These are phyloP conservation scores for Atherinosoma microstoma DNA, from an alignment of 2,797 vertebrate genomes.

Conservation along the genomic window DNA sequence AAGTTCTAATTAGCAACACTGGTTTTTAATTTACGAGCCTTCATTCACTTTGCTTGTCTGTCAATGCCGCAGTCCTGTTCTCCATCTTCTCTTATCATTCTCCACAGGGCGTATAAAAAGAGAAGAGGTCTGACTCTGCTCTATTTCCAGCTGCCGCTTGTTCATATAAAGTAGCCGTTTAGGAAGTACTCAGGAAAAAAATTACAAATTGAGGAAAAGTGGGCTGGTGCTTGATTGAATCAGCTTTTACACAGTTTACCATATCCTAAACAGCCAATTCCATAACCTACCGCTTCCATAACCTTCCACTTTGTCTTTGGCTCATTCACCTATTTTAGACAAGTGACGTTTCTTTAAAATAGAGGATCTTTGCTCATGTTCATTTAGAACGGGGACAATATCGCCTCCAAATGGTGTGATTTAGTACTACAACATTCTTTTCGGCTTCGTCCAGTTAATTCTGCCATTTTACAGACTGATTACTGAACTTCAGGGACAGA, in stretches of 20 bases:
- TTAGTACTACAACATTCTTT: neutral
- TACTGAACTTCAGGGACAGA: neutral
- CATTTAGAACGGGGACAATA: neutral
- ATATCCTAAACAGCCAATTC: neutral
- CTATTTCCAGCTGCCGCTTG: neutral
- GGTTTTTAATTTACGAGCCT: constrained; percentile 37
- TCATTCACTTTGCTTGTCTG: constrained; percentile 21
- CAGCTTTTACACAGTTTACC: neutral
- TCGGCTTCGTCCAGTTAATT: neutral
- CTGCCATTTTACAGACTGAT: neutral
- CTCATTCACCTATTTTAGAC: too few relatives aligned
- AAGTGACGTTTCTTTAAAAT: neutral
- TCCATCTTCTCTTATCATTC: constrained; percentile 50
- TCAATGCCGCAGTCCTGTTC: constrained; percentile 27
- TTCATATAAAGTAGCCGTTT: accelerated
- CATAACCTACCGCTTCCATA: neutral
- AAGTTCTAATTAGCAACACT: neutral
- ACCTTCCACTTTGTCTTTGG: neutral
- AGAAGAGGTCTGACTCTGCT: constrained; percentile 37
- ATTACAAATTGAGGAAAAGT: neutral
- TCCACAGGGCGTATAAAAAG: neutral
- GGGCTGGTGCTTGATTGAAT: neutral
- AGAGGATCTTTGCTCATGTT: constrained; percentile 53
- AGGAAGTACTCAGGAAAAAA: accelerated
- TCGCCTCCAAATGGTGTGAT: constrained; percentile 4